These are phyloP conservation scores for Metalampra italica DNA, from an alignment of 2,888 invertebrate genomes.

Conservation along the genomic window DNA sequence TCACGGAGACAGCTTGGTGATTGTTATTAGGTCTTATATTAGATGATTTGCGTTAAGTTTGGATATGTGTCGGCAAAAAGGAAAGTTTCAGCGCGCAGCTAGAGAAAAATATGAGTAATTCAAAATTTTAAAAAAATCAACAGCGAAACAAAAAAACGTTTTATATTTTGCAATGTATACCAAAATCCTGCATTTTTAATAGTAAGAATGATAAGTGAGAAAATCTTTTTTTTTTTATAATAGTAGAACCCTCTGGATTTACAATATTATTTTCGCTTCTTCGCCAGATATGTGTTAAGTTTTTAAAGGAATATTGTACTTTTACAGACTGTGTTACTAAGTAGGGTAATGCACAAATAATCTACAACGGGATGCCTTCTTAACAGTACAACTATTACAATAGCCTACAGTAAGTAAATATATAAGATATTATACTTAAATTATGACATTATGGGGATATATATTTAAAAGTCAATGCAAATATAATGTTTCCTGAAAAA, in stretches of 20 bases:
- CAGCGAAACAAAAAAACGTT: conserved; percentile 59
- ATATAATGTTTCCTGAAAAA: conserved; percentile 1
- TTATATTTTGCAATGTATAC: conserved; percentile 73
- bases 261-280: conserved; percentile 55
- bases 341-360: conserved; percentile 63
- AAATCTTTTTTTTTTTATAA: conserved; percentile 41
- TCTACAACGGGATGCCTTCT: conserved; percentile 75
- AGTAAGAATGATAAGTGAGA: conserved; percentile 70
- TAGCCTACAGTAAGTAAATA: conserved; percentile 67
- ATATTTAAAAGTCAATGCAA: conserved; percentile 1
- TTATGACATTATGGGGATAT: conserved; percentile 37
- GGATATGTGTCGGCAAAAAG: conserved; percentile 68
- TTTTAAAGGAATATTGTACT: conserved; percentile 39
- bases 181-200: conserved; percentile 78
- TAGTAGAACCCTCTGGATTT: conserved; percentile 40
- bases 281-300: conserved; percentile 55
- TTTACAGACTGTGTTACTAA: conserved; percentile 71
- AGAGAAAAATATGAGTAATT: conserved; percentile 15
- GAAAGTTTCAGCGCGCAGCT: conserved; percentile 31
- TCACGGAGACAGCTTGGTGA: conserved; percentile 59
- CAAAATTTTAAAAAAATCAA: conserved; percentile 18
- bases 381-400: conserved; percentile 76
- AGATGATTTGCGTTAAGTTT: conserved; percentile 64
- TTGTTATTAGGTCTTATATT: conserved; percentile 60
- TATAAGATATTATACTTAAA: conserved; percentile 43